Conservation (phyloP, 1,140 invertebrate genomes). For the Leptinotarsa undecemlineata region DNA sequence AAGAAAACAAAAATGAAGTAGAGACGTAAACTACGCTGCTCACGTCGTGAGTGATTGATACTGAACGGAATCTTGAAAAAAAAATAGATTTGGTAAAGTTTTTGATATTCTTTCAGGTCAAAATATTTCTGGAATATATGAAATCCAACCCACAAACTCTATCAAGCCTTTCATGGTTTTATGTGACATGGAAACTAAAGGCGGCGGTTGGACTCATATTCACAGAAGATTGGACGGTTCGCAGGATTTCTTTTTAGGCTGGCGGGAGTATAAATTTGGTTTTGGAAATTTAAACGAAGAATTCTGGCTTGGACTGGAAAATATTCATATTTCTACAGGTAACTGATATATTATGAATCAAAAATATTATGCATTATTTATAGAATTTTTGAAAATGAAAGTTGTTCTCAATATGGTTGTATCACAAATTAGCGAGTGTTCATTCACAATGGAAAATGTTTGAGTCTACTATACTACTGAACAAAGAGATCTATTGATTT, state of each 20-base stretch:
- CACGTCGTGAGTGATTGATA: too few species aligned
- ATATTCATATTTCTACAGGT: not conserved
- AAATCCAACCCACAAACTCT: not conserved
- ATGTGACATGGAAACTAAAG: not conserved
- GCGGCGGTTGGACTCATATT: not conserved
- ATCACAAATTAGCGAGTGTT: too few species aligned
- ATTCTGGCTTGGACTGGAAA: slow-evolving; percentile 1
- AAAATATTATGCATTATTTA: too few species aligned
- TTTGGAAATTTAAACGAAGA: not conserved
- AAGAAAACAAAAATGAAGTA: too few species aligned
- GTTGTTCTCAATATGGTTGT: too few species aligned
- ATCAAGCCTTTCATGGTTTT: slow-evolving; percentile 1
- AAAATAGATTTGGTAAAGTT: too few species aligned
- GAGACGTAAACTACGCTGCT: too few species aligned
- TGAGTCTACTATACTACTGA: too few species aligned
- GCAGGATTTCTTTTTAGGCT: not conserved
- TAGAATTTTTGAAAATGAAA: too few species aligned
- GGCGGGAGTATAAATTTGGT: not conserved
- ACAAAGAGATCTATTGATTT: too few species aligned
- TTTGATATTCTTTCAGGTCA: not conserved
- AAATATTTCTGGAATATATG: not conserved
- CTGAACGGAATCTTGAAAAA: too few species aligned
- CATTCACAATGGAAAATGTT: too few species aligned
- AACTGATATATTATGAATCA: not conserved
- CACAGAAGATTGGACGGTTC: not conserved